A percentile compares a stretch with the other conserved stretches of the same genome.
Evolutionary conservation across 2,888 invertebrate genomes (phyloP).

Genomic region (Meloe dianella): DNA sequence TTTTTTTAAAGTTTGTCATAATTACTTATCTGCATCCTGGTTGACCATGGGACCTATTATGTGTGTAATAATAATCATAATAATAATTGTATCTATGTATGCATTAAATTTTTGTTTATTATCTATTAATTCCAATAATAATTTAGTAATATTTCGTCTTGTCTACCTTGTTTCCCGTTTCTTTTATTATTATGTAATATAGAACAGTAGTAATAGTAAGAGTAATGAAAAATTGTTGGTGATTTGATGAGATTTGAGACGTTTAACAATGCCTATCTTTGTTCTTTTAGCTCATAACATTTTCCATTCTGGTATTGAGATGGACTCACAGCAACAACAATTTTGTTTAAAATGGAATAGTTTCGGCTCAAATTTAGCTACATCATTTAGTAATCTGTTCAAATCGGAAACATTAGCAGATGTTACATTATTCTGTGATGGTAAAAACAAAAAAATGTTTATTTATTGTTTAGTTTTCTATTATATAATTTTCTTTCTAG

Average conservation of each 20-base stretch:
- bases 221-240: background rate
- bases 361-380: slow-evolving; percentile 91
- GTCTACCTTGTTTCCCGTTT: background rate
- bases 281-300: slow-evolving; percentile 65
- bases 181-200: background rate
- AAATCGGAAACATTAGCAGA: slow-evolving; percentile 92
- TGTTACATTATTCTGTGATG: slow-evolving; percentile 92
- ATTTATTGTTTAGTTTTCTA: background rate
- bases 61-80: background rate
- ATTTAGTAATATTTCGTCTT: too few species aligned
- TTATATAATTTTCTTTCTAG: slow-evolving; percentile 56
- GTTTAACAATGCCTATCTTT: background rate
- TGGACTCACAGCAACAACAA: slow-evolving; percentile 91
- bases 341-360: slow-evolving; percentile 97
- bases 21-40: slow-evolving; percentile 33
- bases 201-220: background rate
- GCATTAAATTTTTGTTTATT: background rate
- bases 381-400: slow-evolving; percentile 90
- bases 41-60: slow-evolving; percentile 31
- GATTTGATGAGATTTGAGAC: background rate
- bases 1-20: slow-evolving; percentile 10
- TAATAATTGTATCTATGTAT: background rate
- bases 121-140: background rate
- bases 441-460: too few species aligned
- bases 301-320: slow-evolving; percentile 76